Conservation (phyloP, 92 coral and sea anemone genomes). For the Umimayanthus kanabou region DNA sequence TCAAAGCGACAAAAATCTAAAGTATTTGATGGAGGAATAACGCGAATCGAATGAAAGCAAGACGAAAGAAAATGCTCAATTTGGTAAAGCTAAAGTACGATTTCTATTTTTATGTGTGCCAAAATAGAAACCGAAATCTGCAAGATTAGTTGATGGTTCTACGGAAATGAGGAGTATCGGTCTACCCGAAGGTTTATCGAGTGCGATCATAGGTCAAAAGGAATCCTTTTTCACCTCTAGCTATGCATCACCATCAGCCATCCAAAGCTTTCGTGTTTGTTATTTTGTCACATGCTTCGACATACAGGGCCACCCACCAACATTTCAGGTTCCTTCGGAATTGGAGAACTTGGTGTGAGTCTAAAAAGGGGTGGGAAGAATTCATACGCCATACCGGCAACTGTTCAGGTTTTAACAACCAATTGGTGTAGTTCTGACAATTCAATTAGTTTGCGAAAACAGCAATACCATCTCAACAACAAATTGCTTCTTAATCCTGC, state of each 20-base stretch:
- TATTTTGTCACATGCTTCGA: neutral
- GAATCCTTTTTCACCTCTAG: conserved; percentile 3
- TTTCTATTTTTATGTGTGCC: conserved; percentile 9
- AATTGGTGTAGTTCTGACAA: neutral
- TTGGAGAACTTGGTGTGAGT: neutral
- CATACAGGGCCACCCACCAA: neutral
- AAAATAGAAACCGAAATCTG: neutral
- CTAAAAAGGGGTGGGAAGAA: too few relatives aligned
- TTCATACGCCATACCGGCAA: neutral
- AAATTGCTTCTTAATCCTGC: too few relatives aligned
- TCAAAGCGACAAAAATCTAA: too few relatives aligned
- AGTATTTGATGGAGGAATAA: neutral
- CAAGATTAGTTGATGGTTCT: neutral
- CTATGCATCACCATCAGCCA: neutral
- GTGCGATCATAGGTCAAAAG: conserved; percentile 37
- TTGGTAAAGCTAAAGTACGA: too few relatives aligned
- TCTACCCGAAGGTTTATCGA: conserved; percentile 44
- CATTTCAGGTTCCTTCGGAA: neutral
- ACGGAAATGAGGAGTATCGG: conserved; percentile 21
- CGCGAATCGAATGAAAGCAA: neutral
- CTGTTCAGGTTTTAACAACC: neutral
- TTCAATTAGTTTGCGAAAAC: neutral
- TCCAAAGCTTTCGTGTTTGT: neutral
- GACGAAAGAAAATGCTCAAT: neutral
- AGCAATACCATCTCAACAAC: neutral